Percentiles rank a stretch among this genome's conserved stretches.
These are phyloP conservation scores for Chondrosia reniformis DNA, from an alignment of 37 sponge, comb jelly and placozoan species.

Conservation along the genomic window DNA sequence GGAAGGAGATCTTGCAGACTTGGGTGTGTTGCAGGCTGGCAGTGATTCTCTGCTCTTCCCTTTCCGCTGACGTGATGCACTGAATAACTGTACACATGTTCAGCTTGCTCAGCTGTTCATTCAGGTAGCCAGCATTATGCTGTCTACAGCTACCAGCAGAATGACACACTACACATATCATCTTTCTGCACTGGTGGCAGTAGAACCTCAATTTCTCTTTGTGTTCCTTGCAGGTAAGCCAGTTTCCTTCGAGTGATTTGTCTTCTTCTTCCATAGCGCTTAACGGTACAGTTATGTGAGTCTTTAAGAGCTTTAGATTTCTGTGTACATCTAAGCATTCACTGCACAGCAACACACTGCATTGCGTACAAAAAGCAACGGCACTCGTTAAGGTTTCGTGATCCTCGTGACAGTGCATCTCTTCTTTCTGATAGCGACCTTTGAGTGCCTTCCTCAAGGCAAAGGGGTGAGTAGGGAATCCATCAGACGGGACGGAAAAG, in stretches of 20 bases:
- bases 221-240: background rate
- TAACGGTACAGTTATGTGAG: background rate
- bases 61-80: background rate
- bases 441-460: slow-evolving; percentile 2
- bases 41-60: background rate
- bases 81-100: background rate
- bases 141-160: background rate
- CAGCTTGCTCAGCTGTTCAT: background rate
- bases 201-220: background rate
- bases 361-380: background rate
- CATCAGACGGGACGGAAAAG: background rate
- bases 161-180: background rate
- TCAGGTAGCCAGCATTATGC: background rate
- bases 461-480: background rate
- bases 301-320: background rate
- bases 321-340: background rate
- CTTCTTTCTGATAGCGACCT: background rate
- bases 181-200: background rate
- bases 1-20: background rate
- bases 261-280: background rate
- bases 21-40: background rate
- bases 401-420: background rate
- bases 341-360: background rate
- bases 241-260: no score
- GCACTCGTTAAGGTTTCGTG: background rate